Conservation (phyloP, 1,140 invertebrate species). For the Melanaphis sacchari region DNA sequence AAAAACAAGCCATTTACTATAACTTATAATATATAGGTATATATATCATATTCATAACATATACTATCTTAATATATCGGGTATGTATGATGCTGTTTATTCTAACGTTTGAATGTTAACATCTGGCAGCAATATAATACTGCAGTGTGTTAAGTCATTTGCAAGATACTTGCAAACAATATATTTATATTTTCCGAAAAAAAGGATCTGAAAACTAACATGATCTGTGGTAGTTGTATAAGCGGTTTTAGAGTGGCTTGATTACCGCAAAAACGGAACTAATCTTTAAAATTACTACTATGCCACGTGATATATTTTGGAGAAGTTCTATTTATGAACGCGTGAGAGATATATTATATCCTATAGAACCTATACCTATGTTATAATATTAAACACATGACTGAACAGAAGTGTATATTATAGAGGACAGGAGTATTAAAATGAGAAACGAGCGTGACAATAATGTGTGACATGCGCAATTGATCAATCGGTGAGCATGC, state of each 20-base stretch:
- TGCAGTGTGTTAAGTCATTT: neutral
- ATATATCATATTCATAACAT: neutral
- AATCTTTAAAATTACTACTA: neutral
- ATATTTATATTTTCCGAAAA: neutral
- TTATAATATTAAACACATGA: slow-evolving; percentile 11
- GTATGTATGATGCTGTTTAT: neutral
- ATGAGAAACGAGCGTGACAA: neutral
- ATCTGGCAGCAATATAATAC: neutral
- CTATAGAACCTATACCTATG: neutral
- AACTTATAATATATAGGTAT: neutral
- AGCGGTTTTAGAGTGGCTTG: neutral
- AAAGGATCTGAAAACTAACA: neutral
- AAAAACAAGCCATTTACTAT: neutral
- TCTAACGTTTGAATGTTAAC: neutral
- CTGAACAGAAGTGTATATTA: neutral
- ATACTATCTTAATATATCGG: neutral
- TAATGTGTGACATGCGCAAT: neutral
- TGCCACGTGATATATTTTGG: neutral
- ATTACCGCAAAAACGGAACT: neutral
- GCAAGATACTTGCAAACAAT: neutral
- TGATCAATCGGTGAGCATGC: neutral
- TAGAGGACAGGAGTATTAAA: neutral
- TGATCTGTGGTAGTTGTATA: neutral
- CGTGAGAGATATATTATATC: neutral
- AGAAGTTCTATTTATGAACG: neutral